Base-by-base conservation (phyloP, 1,140 invertebrate genomes). In the Oppia nitens region DNA sequence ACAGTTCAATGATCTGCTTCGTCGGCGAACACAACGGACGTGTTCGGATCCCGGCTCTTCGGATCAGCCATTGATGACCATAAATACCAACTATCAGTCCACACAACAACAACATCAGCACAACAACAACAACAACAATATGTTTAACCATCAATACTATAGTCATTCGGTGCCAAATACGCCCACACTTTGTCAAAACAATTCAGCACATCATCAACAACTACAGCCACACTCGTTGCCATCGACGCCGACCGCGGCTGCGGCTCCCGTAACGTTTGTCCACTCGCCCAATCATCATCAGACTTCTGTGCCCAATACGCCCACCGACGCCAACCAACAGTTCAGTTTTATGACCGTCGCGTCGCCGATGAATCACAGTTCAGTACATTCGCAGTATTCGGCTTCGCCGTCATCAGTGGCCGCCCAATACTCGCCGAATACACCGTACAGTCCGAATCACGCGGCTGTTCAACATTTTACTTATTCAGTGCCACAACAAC, bases 401-500 rank as follows among this genome's bases (percentile, higher is more conserved):
- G 20, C 60, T 23, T 27, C 55, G 1, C 59, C 47, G 57, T 48
- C 58, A 57, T 49, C 53, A 17, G 53, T 54, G 24, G 29, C 17
- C 9, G 29, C 17, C 9, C 51, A 77, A 65, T 75, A 78, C 64
- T 76, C 77, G 58, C 79, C 64, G 63, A 32, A 64, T 62, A 47
- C 51, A 60, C n/a, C 59, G 51, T n/a, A 58, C 59, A 27, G 60
- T 62, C 17, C 53, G 65, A 24, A 61, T 63, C 79, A 20, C 81
- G 79, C 59, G 65, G 47, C 64, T 52, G 60, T 66, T 57, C 63
- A 65, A 62, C 60, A 62, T 52, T 79, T 84, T 62, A 81, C 83
- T 11, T 87, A 87, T 70, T 84, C 85, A 11, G 86, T 85, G 2
- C n/a, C n/a, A n/a, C 84, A 84, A 52, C 83, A 83, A 17, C 76